Evolutionary conservation across 2,888 invertebrate genomes (phyloP), one percentile per base, ranked within the genome.

Genomic region (Mylabris sibirica): DNA sequence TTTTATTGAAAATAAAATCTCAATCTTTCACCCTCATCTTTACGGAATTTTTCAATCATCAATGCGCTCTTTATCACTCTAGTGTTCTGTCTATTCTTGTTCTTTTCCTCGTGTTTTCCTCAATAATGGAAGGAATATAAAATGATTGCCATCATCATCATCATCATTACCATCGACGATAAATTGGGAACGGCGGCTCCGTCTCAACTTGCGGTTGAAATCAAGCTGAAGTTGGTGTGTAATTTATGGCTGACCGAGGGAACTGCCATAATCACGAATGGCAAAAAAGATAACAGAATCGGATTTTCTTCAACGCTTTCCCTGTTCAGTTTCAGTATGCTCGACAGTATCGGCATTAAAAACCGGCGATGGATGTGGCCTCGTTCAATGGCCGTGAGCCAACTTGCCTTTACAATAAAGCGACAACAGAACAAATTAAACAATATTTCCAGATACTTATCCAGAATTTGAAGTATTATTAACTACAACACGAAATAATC

Each of bases 241-340:
- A 83, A 83, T 84, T 84, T 83, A 83, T 82, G 76, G 76, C 73
- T 75, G 75, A 76, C 77, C 72, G 77, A 76, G 79, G 79, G 78
- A 77, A 76, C 74, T 77, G 80, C 81, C 81, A 83, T 84, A 85
- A 85, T 84, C 84, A 79, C 80, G 85, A 85, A 85, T 85, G 85
- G 85, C 80, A 84, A 85, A 85, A 85, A 85, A 85, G 85, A 85
- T 85, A 85, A 85, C 84, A 82, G 80, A 84, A 84, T 84, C 85
- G 80, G 84, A 83, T 85, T 85, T 85, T 81, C 78, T 78, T 77
- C 74, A 77, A 75, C 75, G 79, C 75, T 78, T 74, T 77, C 74
- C 73, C 74, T 66, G 77, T 80, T 80, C 81, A 76, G 75, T 78
- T 81, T 82, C 82, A 82, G 82, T 82, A 82, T 82, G 82, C 81